phyloP scores from a whole-genome alignment of 2,113 vertebrate species.

The Petaurus breviceps region DNA sequence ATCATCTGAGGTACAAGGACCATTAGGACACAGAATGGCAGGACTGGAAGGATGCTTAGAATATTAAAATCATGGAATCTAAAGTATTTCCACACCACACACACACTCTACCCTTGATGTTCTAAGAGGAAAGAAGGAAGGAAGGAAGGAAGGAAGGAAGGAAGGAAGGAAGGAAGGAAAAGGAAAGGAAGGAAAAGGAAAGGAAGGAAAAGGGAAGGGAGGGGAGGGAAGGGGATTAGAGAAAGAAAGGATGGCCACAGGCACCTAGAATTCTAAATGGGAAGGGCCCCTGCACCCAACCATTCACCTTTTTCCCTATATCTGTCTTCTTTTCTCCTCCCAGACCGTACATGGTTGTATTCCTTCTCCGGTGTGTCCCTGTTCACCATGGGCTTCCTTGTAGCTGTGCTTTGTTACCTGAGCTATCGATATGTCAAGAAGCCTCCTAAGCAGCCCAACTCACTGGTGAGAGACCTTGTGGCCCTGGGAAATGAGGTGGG shows the following conservation, averaged over 20 bases:
- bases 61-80: neutral
- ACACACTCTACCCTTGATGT: neutral
- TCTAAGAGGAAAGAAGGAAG: neutral
- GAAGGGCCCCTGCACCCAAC: rapidly evolving
- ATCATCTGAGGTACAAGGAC: neutral
- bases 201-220: no score
- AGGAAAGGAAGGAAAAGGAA: neutral
- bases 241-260: neutral
- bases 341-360: constrained; percentile 82
- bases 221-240: neutral
- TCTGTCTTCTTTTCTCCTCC: neutral
- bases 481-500: neutral
- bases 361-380: constrained; percentile 72
- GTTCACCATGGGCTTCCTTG: constrained; percentile 65
- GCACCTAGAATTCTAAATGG: rapidly evolving
- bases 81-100: neutral
- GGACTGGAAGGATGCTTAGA: neutral
- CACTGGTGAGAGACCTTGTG: constrained; percentile 82
- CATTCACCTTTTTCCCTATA: neutral
- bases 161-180: neutral
- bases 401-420: constrained; percentile 63
- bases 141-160: neutral
- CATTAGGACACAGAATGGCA: neutral
- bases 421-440: constrained; percentile 83
- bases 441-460: constrained; percentile 70